A percentile compares a stretch with the other conserved stretches of the same genome.
These are phyloP conservation scores for Notechis scutatus DNA, from an alignment of 2,113 vertebrate genomes.

Conservation along the genomic window DNA sequence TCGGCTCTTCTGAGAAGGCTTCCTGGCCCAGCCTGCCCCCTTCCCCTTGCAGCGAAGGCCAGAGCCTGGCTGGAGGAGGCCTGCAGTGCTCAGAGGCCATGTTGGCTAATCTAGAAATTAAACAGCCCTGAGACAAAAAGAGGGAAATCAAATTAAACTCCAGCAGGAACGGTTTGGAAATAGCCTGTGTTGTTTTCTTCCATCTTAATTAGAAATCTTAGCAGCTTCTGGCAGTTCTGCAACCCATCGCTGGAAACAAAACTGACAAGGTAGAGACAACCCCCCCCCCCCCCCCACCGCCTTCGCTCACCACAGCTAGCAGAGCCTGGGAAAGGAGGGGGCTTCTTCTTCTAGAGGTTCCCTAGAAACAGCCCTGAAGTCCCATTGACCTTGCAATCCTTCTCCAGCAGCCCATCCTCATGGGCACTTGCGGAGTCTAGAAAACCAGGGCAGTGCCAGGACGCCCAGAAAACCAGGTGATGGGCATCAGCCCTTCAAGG, in stretches of 20 bases:
- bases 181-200: constrained; percentile 57
- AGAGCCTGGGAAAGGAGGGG: neutral
- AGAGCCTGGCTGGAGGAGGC: fast-evolving
- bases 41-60: neutral
- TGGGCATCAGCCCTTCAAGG: neutral
- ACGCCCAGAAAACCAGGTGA: neutral
- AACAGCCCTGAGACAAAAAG: constrained; percentile 41
- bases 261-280: constrained; percentile 39
- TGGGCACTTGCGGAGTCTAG: neutral
- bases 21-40: neutral
- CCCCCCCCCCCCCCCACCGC: fast-evolving
- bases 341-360: neutral
- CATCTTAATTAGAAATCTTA: constrained; percentile 80
- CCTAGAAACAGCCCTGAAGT: fast-evolving
- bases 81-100: constrained; percentile 4
- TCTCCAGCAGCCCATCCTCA: fast-evolving
- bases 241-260: constrained; percentile 58
- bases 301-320: neutral
- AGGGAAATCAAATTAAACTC: constrained; percentile 71
- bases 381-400: neutral
- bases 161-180: constrained; percentile 66
- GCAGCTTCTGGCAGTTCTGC: constrained; percentile 65
- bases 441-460: neutral
- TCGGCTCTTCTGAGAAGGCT: neutral
- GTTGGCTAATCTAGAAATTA: constrained; percentile 41